These are phyloP conservation scores for Oncopeltus fasciatus DNA, from an alignment of 1,140 invertebrate genomes.

Conservation along the genomic window DNA sequence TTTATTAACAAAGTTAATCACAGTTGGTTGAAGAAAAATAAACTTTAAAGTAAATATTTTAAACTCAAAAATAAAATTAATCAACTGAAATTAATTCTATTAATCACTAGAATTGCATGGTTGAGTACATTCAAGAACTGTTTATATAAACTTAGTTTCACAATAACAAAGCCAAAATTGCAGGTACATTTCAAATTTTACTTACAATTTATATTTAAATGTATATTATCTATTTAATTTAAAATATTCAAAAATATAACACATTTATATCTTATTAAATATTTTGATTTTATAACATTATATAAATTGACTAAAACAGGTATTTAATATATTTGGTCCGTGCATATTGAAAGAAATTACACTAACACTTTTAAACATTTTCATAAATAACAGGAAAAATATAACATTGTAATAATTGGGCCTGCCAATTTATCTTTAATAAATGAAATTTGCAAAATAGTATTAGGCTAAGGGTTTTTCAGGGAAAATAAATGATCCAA, in stretches of 20 bases:
- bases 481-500: constrained; percentile 2
- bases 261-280: not conserved
- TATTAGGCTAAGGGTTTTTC: not conserved
- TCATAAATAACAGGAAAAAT: not conserved
- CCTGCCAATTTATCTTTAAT: constrained; percentile 6
- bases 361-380: not conserved
- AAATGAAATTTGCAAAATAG: not conserved
- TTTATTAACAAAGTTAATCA: no score
- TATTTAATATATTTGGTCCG: not conserved
- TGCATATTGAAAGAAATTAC: not conserved
- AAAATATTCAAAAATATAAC: no score
- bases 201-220: no score
- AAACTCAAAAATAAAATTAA: no score
- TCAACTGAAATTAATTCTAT: no score
- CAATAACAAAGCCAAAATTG: not conserved
- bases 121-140: no score
- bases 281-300: not conserved
- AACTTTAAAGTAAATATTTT: no score
- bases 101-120: no score
- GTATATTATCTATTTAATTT: no score
- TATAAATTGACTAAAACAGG: constrained; percentile 6
- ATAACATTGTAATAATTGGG: not conserved
- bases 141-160: not conserved
- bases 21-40: no score
- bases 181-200: not conserved